Evolutionary conservation across 2,888 invertebrate species (phyloP), one percentile per base, ranked within the genome.

Genomic region (Rhagium mordax): DNA sequence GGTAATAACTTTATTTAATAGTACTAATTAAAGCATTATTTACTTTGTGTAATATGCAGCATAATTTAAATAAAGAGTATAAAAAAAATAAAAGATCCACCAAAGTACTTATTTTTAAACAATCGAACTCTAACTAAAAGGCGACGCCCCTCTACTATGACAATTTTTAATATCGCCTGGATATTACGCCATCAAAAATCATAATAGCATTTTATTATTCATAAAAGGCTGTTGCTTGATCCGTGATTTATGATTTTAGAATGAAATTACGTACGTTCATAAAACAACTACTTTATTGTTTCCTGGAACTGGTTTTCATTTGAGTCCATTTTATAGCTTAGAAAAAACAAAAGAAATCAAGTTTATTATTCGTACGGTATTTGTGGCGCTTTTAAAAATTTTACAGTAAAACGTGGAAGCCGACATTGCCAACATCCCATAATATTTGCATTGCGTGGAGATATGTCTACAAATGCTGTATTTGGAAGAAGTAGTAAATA

Each of bases 231-330:
- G 72, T 41, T 72, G 64, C 55, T 51, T 49, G 71, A 70, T 73
- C 77, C 75, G 74, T 76, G 74, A 76, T 75, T 79, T 78, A 79
- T 76, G 66, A 68, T 69, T 71, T 72, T 74, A 64, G 72, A 74
- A 75, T 77, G 69, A 76, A 75, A 72, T 77, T 79, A 77, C 69
- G 67, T 73, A 41, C 66, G 71, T 71, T 73, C 77, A 70, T 78
- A 75, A 76, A 78, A 75, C 64, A 72, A 71, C 70, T 69, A 73
- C 71, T 77, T 75, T 74, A 74, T 75, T 72, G 59, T 70, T 77
- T 70, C 41, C 59, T 27, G 29, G 65, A 33, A 65, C 51, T 53
- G 65, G 33, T 24, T 53, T 29, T 18, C 65, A 53, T 65, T 53
- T 53, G 53, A 65, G 33, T 53, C 33, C 55, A 29, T n/a, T 65